Conservation (phyloP, 53 echinoderm and acorn worm genomes). For the Paracentrotus lividus region DNA sequence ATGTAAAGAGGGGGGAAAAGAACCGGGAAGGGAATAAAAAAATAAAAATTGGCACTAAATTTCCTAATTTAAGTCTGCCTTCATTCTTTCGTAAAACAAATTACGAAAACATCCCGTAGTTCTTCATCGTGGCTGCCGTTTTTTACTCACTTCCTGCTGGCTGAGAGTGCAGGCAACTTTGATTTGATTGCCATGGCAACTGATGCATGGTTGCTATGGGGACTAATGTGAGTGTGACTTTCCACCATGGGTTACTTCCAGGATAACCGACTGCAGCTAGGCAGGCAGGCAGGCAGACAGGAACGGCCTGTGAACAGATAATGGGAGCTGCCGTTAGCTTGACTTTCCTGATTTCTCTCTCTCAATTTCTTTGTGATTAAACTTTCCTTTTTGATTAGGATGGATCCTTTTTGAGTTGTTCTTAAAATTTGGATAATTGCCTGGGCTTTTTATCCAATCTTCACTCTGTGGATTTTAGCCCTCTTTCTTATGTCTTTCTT, state of each 20-base stretch:
- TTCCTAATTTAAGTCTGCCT: neutral
- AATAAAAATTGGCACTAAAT: neutral
- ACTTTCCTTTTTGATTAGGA: slow-evolving; percentile 24
- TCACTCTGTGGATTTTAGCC: neutral
- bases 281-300: no score
- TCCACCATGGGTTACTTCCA: slow-evolving; percentile 16
- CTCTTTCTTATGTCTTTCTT: neutral
- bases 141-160: slow-evolving; percentile 71
- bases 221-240: slow-evolving; percentile 73
- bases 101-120: slow-evolving; percentile 30
- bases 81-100: slow-evolving; percentile 4
- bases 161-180: slow-evolving; percentile 71
- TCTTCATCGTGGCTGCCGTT: slow-evolving; percentile 42
- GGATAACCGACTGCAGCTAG: neutral
- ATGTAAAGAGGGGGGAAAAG: neutral
- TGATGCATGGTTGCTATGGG: slow-evolving; percentile 69
- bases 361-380: neutral
- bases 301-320: neutral
- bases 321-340: slow-evolving; percentile 48
- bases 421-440: slow-evolving; percentile 3
- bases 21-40: neutral
- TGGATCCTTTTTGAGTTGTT: slow-evolving; percentile 17
- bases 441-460: neutral
- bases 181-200: slow-evolving; percentile 73
- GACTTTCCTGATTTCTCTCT: slow-evolving; percentile 12